These are phyloP conservation scores for Proterorhinus semilunaris DNA, from an alignment of 2,113 vertebrate genomes.

Conservation along the genomic window DNA sequence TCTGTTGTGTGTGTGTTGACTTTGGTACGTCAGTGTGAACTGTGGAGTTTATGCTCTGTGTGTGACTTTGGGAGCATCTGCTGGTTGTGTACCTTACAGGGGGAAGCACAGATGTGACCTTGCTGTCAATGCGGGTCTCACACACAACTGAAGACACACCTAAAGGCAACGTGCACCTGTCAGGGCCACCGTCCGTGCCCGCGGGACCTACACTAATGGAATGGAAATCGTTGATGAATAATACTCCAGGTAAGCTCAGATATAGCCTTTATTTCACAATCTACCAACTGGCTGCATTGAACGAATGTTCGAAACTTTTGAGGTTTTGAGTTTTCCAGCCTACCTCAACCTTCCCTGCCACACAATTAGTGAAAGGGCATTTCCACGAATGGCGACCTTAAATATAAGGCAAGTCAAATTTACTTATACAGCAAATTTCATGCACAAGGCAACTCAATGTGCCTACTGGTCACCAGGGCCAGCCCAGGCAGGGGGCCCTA, in stretches of 20 bases:
- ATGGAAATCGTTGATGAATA: slow-evolving; percentile 60
- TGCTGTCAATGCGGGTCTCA: slow-evolving; percentile 67
- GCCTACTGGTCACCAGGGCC: too few relatives aligned
- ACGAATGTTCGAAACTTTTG: too few relatives aligned
- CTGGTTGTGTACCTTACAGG: slow-evolving; percentile 66
- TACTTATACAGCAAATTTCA: too few relatives aligned
- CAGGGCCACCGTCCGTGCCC: slow-evolving; percentile 55
- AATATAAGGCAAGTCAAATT: too few relatives aligned
- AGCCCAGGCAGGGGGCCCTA: too few relatives aligned
- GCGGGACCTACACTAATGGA: slow-evolving; percentile 51
- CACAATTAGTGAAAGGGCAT: too few relatives aligned
- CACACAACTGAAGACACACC: slow-evolving; percentile 31
- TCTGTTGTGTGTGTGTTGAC: slow-evolving; percentile 49
- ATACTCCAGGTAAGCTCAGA: slow-evolving; percentile 62
- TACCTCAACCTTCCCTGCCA: too few relatives aligned
- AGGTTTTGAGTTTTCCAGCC: too few relatives aligned
- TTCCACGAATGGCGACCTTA: too few relatives aligned
- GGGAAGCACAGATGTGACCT: slow-evolving; percentile 69
- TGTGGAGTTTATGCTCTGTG: slow-evolving; percentile 25
- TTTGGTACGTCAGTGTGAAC: slow-evolving; percentile 67
- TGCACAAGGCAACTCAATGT: too few relatives aligned
- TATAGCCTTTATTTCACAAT: slow-evolving; percentile 43
- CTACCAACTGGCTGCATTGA: too few relatives aligned
- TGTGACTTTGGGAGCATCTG: slow-evolving; percentile 75
- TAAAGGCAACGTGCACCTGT: slow-evolving; percentile 22